These are phyloP conservation scores for Temnothorax curvispinosus DNA, from an alignment of 1,140 invertebrate species.

Conservation along the genomic window DNA sequence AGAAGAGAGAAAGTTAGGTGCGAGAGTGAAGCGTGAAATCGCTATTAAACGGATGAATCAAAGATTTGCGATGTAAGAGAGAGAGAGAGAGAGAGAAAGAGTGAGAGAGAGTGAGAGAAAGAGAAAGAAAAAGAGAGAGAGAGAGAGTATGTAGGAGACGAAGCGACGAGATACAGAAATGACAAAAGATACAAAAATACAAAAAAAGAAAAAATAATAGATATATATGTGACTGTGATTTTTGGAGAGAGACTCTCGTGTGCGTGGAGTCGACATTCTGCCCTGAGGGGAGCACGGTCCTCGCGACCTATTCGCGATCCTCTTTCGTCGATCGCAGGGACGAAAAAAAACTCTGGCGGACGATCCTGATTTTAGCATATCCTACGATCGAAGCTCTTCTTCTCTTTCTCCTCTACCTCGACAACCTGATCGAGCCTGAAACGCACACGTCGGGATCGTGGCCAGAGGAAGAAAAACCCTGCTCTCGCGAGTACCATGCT, in stretches of 20 bases:
- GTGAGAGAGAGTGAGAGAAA: constrained; percentile 59
- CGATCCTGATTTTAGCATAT: constrained; percentile 47
- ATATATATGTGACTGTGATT: constrained; percentile 75
- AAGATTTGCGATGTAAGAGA: constrained; percentile 54
- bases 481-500: constrained; percentile 39
- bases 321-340: constrained; percentile 24
- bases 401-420: constrained; percentile 28
- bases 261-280: constrained; percentile 70
- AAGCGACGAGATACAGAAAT: constrained; percentile 37
- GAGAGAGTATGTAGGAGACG: constrained; percentile 41
- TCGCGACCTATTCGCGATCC: constrained; percentile 1
- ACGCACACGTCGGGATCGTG: constrained; percentile 58
- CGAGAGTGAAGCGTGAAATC: constrained; percentile 21
- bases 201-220: constrained; percentile 67
- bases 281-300: constrained; percentile 55
- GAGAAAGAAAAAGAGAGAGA: constrained; percentile 30
- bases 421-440: constrained; percentile 56
- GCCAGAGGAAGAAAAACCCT: not conserved
- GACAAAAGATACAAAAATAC: constrained; percentile 52
- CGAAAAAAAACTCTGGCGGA: constrained; percentile 16
- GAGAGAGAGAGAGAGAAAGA: not conserved
- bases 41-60: constrained; percentile 44
- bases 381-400: constrained; percentile 34
- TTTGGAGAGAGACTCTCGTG: constrained; percentile 72
- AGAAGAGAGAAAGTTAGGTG: not conserved